Conservation (phyloP, 1,140 invertebrate genomes). For the Caenorhabditis inopinata region DNA sequence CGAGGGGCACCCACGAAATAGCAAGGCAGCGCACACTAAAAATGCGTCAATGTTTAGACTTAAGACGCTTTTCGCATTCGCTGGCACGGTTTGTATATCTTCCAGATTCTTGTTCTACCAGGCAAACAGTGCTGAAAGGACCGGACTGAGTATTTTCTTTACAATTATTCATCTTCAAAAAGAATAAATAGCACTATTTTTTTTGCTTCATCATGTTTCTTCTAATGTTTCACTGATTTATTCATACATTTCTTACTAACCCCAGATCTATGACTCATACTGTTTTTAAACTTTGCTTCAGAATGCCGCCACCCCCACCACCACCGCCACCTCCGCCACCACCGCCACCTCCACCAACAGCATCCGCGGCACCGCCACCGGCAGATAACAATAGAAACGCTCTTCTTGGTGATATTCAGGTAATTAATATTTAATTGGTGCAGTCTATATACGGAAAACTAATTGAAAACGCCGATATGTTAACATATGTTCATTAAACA, state of each 20-base stretch:
- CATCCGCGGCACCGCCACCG: not conserved
- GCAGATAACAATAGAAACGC: not conserved
- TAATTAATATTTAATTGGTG: no score
- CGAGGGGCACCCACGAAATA: constrained; percentile 2
- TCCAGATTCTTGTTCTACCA: not conserved
- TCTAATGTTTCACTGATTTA: no score
- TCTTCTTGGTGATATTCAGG: constrained; percentile 22
- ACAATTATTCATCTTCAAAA: not conserved
- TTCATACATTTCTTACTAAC: no score
- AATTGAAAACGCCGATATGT: no score
- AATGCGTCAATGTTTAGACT: not conserved
- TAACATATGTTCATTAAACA: no score
- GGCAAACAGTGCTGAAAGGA: not conserved
- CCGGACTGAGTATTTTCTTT: constrained; percentile 4
- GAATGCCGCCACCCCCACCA: not conserved
- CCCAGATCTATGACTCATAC: no score
- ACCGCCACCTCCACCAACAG: not conserved
- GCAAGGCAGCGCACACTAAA: not conserved
- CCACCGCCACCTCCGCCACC: not conserved
- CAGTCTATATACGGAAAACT: no score
- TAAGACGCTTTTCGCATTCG: not conserved
- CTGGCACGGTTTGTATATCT: no score
- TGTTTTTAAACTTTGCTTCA: not conserved
- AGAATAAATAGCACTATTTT: not conserved
- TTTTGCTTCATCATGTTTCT: no score